Percentiles rank a stretch among this genome's conserved stretches.
phyloP scores from a whole-genome alignment of 2,113 vertebrate species.

The Sinocyclocheilus rhinocerous region DNA sequence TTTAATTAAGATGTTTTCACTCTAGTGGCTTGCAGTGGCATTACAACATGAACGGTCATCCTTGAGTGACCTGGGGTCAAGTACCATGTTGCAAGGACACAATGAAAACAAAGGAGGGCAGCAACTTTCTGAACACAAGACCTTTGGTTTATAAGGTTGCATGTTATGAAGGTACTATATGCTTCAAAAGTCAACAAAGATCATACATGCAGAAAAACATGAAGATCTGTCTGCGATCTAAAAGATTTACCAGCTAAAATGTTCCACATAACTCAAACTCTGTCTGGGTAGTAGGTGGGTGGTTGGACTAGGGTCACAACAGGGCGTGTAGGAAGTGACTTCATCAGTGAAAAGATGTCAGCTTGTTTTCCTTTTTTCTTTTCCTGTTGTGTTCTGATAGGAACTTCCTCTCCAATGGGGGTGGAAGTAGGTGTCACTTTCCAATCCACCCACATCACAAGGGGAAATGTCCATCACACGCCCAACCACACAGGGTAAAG shows the following conservation, averaged over 20 bases:
- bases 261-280: too few species aligned
- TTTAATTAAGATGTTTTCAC: background rate
- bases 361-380: constrained; percentile 74
- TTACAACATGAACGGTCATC: background rate
- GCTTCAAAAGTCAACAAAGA: background rate
- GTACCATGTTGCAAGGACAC: background rate
- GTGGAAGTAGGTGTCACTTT: constrained; percentile 77
- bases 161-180: background rate
- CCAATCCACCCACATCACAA: constrained; percentile 61
- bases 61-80: constrained; percentile 15
- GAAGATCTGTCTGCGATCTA: background rate
- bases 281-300: background rate
- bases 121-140: background rate
- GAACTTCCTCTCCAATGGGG: constrained; percentile 77
- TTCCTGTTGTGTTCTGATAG: constrained; percentile 85
- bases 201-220: background rate
- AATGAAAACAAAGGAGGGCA: background rate
- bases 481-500: constrained; percentile 41
- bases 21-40: background rate
- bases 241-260: background rate
- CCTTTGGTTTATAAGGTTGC: background rate
- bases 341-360: constrained; percentile 80
- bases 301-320: constrained; percentile 48
- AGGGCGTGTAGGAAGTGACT: constrained; percentile 77
- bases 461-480: constrained; percentile 59